These are phyloP conservation scores for Drosophila nigrodunni DNA, from an alignment of 1,140 invertebrate species.

Conservation along the genomic window DNA sequence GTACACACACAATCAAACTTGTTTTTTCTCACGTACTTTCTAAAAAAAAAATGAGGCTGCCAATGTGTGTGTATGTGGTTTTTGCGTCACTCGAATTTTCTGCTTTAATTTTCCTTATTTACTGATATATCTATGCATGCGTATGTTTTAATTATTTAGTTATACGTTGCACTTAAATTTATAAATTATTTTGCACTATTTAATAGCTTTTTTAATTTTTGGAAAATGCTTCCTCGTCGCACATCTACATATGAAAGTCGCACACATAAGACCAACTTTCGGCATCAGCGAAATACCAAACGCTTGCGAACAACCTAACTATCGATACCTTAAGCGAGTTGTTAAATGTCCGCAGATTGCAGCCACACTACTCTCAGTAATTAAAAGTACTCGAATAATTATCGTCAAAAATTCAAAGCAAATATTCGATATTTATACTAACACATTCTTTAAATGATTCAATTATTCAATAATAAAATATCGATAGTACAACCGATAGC, in stretches of 20 bases:
- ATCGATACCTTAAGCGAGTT: not conserved
- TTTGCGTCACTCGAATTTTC: constrained; percentile 55
- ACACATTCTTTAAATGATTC: not conserved
- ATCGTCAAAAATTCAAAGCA: too few relatives aligned
- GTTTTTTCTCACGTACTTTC: constrained; percentile 74
- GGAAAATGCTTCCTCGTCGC: constrained; percentile 72
- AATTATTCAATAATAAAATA: too few relatives aligned
- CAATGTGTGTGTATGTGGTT: constrained; percentile 41
- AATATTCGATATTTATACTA: too few relatives aligned
- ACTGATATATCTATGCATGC: constrained; percentile 40
- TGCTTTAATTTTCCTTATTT: constrained; percentile 17
- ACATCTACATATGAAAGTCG: constrained; percentile 51
- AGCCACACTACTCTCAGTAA: constrained; percentile 5
- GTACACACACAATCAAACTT: constrained; percentile 68
- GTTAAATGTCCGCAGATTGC: not conserved
- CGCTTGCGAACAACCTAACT: not conserved
- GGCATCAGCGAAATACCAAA: constrained; percentile 25
- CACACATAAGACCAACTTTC: constrained; percentile 24
- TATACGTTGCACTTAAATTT: constrained; percentile 68
- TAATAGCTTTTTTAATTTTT: constrained; percentile 52
- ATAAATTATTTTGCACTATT: constrained; percentile 72
- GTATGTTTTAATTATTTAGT: constrained; percentile 33
- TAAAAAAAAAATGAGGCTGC: constrained; percentile 57
- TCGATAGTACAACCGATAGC: constrained; percentile 24
- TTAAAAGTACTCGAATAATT: too few relatives aligned